These are phyloP conservation scores for Melanotaenia trifasciata DNA, from an alignment of 2,797 vertebrate species.

Conservation along the genomic window DNA sequence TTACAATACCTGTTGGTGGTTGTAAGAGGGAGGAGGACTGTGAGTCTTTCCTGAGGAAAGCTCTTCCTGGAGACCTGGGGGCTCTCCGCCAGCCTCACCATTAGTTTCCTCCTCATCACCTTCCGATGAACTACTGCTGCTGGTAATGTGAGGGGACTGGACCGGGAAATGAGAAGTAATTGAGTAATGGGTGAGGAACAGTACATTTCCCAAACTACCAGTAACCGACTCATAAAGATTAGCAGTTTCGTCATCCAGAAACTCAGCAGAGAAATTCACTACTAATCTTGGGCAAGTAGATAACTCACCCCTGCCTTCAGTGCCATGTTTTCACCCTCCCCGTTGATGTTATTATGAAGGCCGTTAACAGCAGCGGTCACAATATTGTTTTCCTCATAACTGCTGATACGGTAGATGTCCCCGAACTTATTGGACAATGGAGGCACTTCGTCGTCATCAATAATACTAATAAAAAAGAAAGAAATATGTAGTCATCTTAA, in stretches of 20 bases:
- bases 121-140: constrained; percentile 95
- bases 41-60: constrained; percentile 81
- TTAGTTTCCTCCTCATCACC: constrained; percentile 94
- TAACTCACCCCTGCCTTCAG: constrained; percentile 88
- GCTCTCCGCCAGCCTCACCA: constrained; percentile 85
- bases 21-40: constrained; percentile 92
- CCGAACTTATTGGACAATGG: constrained; percentile 91
- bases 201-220: constrained; percentile 26
- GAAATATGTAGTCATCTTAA: constrained; percentile 14
- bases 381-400: constrained; percentile 86
- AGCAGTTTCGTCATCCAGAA: constrained; percentile 37
- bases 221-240: constrained; percentile 31
- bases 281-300: constrained; percentile 15
- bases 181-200: constrained; percentile 4
- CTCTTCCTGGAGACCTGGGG: constrained; percentile 82
- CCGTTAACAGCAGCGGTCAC: constrained; percentile 89
- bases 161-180: constrained; percentile 10
- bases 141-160: constrained; percentile 72
- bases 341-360: constrained; percentile 88
- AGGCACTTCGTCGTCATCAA: constrained; percentile 94
- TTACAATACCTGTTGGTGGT: constrained; percentile 88
- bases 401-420: constrained; percentile 91
- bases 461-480: constrained; percentile 82
- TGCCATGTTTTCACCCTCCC: constrained; percentile 86
- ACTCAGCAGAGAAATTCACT: constrained; percentile 51